A percentile compares a stretch with the other conserved stretches of the same genome.
These are phyloP conservation scores for Entelurus aequoreus DNA, from an alignment of 2,113 vertebrate species.

Conservation along the genomic window DNA sequence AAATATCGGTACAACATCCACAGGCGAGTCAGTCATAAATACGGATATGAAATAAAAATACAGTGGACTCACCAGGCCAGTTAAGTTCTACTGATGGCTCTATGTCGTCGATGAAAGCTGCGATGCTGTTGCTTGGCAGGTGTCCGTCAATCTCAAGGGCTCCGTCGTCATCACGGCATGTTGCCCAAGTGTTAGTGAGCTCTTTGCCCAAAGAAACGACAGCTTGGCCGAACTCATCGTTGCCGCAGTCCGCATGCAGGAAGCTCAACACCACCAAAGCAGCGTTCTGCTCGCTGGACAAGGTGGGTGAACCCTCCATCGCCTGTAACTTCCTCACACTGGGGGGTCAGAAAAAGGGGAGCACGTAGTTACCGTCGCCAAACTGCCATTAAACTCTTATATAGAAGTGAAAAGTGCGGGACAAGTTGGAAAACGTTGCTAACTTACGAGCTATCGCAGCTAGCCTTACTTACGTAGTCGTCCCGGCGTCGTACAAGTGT, in stretches of 20 bases:
- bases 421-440: no score
- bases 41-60: no score
- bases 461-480: no score
- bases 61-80: constrained; percentile 34
- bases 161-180: constrained; percentile 12
- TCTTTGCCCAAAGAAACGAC: constrained; percentile 23
- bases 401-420: no score
- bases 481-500: no score
- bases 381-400: no score
- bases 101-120: not conserved
- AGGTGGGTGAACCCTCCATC: constrained; percentile 38
- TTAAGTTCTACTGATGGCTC: constrained; percentile 21
- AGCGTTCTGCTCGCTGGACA: not conserved
- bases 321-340: not conserved
- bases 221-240: constrained; percentile 12
- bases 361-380: no score
- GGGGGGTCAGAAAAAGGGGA: not conserved
- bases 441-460: no score
- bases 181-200: accelerated
- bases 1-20: no score
- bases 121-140: not conserved
- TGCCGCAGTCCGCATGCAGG: constrained; percentile 37
- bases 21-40: no score
- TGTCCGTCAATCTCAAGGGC: constrained; percentile 65
- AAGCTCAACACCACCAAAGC: constrained; percentile 59